phyloP scores from a whole-genome alignment of 2,888 invertebrate species.

The Hyposoter didymator region DNA sequence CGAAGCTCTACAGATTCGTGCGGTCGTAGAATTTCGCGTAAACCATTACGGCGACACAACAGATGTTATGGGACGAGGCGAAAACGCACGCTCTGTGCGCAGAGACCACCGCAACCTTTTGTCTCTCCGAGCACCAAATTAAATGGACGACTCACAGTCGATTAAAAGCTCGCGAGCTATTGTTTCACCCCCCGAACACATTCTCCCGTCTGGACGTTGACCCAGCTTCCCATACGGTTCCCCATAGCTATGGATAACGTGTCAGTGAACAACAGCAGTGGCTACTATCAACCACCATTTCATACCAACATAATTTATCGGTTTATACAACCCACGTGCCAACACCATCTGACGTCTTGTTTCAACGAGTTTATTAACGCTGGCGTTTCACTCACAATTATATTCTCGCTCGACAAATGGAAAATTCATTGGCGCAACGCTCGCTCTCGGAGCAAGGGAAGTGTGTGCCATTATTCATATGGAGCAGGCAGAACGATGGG shows the following conservation, averaged over 20 bases:
- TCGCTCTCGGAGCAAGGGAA: background rate
- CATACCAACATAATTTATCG: constrained; percentile 54
- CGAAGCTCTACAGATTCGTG: background rate
- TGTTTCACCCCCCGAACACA: constrained; percentile 50
- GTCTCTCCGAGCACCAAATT: background rate
- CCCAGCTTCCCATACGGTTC: background rate
- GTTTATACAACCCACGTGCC: constrained; percentile 60
- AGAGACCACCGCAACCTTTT: background rate
- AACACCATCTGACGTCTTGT: constrained; percentile 55
- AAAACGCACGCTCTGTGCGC: background rate
- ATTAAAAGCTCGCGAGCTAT: constrained; percentile 56
- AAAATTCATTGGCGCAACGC: constrained; percentile 56
- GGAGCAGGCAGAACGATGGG: background rate
- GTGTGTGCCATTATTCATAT: constrained; percentile 26
- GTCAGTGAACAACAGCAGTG: background rate
- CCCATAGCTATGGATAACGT: background rate
- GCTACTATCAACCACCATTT: constrained; percentile 37
- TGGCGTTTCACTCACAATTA: constrained; percentile 62
- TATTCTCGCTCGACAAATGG: constrained; percentile 51
- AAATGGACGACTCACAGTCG: constrained; percentile 25
- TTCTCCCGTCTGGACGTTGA: constrained; percentile 45
- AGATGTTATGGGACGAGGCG: background rate
- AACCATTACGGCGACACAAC: background rate
- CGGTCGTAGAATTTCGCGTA: background rate
- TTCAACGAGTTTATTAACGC: constrained; percentile 63